phyloP scores from a whole-genome alignment of 2,113 vertebrate genomes.

The Euleptes europaea region DNA sequence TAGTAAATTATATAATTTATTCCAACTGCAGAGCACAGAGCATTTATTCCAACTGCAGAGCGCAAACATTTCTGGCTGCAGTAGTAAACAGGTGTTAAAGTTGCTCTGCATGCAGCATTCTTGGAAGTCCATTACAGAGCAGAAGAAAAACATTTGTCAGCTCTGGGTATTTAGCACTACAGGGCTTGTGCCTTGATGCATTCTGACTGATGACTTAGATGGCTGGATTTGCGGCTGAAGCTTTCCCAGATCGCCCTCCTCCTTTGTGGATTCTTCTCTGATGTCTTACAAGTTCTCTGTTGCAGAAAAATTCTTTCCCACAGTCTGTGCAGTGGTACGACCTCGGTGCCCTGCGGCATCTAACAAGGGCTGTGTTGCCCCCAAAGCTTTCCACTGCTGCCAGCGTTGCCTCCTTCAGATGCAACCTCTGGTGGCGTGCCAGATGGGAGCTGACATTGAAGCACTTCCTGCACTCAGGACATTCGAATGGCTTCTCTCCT shows the following conservation, averaged over 20 bases:
- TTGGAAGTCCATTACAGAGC: neutral
- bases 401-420: neutral
- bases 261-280: neutral
- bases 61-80: neutral
- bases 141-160: neutral
- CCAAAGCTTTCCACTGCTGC: neutral
- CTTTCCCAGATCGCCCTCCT: neutral
- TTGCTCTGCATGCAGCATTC: neutral
- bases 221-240: neutral
- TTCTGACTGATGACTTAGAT: neutral
- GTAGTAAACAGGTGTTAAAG: neutral
- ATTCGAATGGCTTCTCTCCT: conserved; percentile 22
- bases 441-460: conserved; percentile 29
- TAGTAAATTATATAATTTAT: neutral
- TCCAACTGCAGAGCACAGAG: neutral
- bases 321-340: neutral
- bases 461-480: neutral
- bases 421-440: conserved; percentile 10
- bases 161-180: neutral
- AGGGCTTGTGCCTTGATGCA: neutral
- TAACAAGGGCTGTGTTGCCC: neutral
- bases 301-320: neutral
- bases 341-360: neutral
- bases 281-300: neutral
- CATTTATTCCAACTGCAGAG: neutral